These are phyloP conservation scores for Orchesella cincta DNA, from an alignment of 1,140 invertebrate genomes.

Conservation along the genomic window DNA sequence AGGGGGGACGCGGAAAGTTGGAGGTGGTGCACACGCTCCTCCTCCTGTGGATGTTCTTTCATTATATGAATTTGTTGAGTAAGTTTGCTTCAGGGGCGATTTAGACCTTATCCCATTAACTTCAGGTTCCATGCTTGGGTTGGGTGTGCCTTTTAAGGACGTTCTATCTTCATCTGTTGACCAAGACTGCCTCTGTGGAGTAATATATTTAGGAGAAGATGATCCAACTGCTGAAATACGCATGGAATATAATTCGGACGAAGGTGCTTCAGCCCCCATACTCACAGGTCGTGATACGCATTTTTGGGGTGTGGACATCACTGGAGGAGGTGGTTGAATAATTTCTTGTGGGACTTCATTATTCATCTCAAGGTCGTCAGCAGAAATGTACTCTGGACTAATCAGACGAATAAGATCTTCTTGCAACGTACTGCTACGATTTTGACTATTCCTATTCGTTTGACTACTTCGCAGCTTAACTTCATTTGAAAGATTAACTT, in stretches of 20 bases:
- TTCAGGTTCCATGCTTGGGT: background rate
- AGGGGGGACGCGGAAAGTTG: background rate
- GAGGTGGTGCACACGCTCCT: background rate
- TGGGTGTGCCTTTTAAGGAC: background rate
- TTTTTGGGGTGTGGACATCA: background rate
- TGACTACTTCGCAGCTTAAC: slow-evolving; percentile 52
- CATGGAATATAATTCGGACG: slow-evolving; percentile 16
- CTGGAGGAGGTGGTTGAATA: slow-evolving; percentile 51
- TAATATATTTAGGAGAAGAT: background rate
- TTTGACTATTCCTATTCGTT: slow-evolving; percentile 59
- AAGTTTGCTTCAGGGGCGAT: background rate
- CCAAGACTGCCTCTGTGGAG: slow-evolving; percentile 12
- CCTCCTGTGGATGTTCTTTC: background rate
- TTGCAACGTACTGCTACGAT: slow-evolving; percentile 71
- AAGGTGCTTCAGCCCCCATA: slow-evolving; percentile 10
- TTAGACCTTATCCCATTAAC: background rate
- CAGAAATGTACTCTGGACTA: slow-evolving; percentile 72
- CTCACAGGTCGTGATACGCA: background rate
- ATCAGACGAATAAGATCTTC: slow-evolving; percentile 87
- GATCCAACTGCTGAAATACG: background rate
- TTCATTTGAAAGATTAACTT: slow-evolving; percentile 32
- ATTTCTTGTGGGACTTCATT: background rate
- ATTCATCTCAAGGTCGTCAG: slow-evolving; percentile 32
- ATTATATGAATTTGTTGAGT: background rate
- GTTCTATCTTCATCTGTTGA: too few species aligned